Conservation (phyloP, 2,888 invertebrate species). For the Cetonia aurata region DNA sequence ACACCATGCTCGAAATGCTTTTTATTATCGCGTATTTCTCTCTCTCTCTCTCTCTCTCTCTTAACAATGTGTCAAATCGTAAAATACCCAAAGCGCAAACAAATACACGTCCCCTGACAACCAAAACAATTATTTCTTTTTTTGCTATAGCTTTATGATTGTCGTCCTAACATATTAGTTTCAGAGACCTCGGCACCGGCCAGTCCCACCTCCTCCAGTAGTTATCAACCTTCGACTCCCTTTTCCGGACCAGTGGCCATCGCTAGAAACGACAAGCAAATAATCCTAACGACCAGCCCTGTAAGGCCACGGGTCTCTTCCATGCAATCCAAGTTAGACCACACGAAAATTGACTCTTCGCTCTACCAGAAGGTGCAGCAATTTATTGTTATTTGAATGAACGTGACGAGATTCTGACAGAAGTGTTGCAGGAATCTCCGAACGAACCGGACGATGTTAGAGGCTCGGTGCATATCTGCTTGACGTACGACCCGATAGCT, state of each 20-base stretch:
- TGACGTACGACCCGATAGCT: constrained; percentile 74
- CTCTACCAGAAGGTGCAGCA: constrained; percentile 69
- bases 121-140: not conserved
- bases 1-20: too few species aligned
- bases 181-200: constrained; percentile 65
- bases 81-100: too few species aligned
- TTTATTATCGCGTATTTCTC: too few species aligned
- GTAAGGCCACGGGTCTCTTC: constrained; percentile 68
- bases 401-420: not conserved
- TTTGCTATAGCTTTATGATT: not conserved
- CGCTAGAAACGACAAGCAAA: constrained; percentile 69
- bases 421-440: constrained; percentile 52
- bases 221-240: constrained; percentile 63
- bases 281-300: constrained; percentile 68
- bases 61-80: too few species aligned
- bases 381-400: not conserved
- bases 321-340: constrained; percentile 76
- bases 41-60: too few species aligned
- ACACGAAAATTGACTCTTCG: constrained; percentile 73
- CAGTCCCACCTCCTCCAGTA: constrained; percentile 67
- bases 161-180: constrained; percentile 39
- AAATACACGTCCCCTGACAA: not conserved
- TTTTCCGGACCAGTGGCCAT: constrained; percentile 62
- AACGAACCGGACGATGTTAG: constrained; percentile 67
- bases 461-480: constrained; percentile 74